Conservation (phyloP, 35 echinoderm and acorn worm genomes). For the Strongylocentrotus purpuratus region DNA sequence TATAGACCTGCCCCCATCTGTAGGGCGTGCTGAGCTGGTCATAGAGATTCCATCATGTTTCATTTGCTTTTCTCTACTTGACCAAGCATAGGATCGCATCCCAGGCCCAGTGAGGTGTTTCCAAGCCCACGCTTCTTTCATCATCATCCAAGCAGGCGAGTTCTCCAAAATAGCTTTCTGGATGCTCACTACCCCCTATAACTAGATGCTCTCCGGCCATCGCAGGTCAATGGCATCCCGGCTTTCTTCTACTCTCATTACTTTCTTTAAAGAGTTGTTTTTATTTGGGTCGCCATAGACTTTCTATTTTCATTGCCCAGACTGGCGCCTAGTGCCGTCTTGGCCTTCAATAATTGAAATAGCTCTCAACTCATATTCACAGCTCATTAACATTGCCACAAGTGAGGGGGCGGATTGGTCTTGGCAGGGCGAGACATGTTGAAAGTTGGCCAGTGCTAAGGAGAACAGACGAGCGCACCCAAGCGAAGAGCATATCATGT, state of each 20-base stretch:
- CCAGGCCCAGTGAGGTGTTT: background rate
- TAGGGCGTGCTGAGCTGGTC: background rate
- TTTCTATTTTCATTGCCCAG: background rate
- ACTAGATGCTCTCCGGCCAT: background rate
- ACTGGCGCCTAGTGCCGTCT: background rate
- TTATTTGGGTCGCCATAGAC: background rate
- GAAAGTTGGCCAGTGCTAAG: background rate
- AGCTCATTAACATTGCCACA: background rate
- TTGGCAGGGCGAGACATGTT: background rate
- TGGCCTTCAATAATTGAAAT: slow-evolving; percentile 5
- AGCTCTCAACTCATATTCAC: slow-evolving; percentile 2
- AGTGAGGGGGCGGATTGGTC: background rate
- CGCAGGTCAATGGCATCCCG: background rate
- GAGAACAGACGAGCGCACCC: background rate
- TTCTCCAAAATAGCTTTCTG: background rate
- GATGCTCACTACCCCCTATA: background rate
- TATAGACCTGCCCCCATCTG: background rate
- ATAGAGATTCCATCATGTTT: background rate
- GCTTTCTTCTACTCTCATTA: background rate
- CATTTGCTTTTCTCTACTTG: background rate
- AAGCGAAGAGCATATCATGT: background rate
- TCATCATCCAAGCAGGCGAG: background rate
- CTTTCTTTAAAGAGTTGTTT: background rate
- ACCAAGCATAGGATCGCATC: background rate
- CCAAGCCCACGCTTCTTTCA: background rate